Percentiles rank a stretch among this genome's conserved stretches.
Evolutionary conservation across 2,797 vertebrate genomes (phyloP).

Genomic region (Oryzias dopingdopingensis): DNA sequence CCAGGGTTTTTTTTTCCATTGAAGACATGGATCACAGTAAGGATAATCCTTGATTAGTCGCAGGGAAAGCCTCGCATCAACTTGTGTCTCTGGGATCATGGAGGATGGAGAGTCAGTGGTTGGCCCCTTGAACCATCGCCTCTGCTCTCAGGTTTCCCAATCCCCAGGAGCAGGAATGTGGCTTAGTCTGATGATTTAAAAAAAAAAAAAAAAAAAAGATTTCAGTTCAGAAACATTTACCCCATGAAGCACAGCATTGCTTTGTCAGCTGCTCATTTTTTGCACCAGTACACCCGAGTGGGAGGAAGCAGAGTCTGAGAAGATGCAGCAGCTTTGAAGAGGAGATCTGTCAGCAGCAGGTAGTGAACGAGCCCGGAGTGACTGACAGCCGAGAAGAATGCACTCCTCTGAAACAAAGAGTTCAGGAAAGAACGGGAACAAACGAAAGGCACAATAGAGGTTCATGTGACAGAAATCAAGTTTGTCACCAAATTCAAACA

Average conservation of each 20-base stretch:
- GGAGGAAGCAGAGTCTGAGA: constrained; percentile 10
- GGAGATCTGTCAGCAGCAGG: constrained; percentile 57
- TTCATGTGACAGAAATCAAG: too few species aligned
- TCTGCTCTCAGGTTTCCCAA: constrained; percentile 57
- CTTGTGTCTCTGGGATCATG: constrained; percentile 58
- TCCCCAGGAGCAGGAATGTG: constrained; percentile 55
- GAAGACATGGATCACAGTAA: constrained; percentile 20
- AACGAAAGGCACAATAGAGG: not conserved
- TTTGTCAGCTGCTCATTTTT: not conserved
- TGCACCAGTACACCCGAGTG: constrained; percentile 7
- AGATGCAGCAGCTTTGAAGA: constrained; percentile 29
- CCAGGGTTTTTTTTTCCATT: constrained; percentile 3
- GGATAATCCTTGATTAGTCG: constrained; percentile 57
- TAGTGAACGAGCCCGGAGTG: constrained; percentile 47
- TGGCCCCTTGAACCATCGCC: constrained; percentile 34
- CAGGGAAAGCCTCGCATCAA: constrained; percentile 54
- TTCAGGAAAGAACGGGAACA: not conserved
- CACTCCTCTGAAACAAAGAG: constrained; percentile 38
- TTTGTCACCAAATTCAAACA: too few species aligned
- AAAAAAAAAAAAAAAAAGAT: constrained; percentile 8
- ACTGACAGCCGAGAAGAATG: constrained; percentile 71
- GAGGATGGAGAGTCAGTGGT: constrained; percentile 55
- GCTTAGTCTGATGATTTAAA: constrained; percentile 26
- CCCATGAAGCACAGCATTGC: not conserved
- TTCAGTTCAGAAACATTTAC: constrained; percentile 10